phyloP scores from a whole-genome alignment of 2,113 vertebrate genomes.

The Oreotrochilus melanogaster region DNA sequence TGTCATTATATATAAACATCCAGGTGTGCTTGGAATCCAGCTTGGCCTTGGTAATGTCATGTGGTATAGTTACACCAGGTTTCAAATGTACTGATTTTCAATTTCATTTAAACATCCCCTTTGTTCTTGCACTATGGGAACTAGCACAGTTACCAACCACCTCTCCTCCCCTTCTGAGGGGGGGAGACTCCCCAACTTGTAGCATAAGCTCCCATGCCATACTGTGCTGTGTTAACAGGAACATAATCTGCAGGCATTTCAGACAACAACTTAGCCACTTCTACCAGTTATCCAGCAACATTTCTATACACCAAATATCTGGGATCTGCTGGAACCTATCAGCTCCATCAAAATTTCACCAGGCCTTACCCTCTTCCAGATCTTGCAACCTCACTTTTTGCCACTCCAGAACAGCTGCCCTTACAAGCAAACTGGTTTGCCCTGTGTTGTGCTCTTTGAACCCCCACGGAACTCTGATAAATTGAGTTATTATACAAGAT shows the following conservation, averaged over 20 bases:
- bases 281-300: background rate
- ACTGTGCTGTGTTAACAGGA: background rate
- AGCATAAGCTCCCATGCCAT: background rate
- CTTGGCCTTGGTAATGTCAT: background rate
- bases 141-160: background rate
- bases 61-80: background rate
- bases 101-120: conserved; percentile 26
- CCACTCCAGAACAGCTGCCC: background rate
- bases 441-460: background rate
- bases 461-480: background rate
- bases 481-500: background rate
- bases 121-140: background rate
- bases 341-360: background rate
- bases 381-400: background rate
- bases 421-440: background rate
- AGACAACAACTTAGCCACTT: background rate
- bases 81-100: background rate
- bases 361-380: background rate
- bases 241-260: background rate
- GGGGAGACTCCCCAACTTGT: background rate
- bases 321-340: background rate
- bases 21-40: conserved; percentile 21
- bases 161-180: background rate
- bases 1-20: conserved; percentile 8
- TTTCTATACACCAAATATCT: background rate